phyloP scores from a whole-genome alignment of 2,888 invertebrate species.

The Calameuta idolon region DNA sequence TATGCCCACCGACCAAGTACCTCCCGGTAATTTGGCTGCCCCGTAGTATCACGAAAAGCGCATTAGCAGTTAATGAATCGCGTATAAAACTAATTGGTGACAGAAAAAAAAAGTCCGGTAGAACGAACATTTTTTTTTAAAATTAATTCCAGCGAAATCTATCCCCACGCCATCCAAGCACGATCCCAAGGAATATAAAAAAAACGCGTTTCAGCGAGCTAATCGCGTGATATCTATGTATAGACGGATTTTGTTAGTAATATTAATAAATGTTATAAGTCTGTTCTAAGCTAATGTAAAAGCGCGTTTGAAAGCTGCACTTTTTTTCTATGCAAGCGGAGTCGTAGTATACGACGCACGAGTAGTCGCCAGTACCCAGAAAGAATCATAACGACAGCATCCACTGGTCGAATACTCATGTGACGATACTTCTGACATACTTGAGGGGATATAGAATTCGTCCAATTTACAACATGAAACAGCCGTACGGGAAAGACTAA shows the following conservation, averaged over 20 bases:
- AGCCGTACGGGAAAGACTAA: no score
- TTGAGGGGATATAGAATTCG: background rate
- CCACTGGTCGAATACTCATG: background rate
- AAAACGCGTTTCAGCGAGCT: background rate
- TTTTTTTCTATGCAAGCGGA: background rate
- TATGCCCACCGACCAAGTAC: conserved; percentile 59
- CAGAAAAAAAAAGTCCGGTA: background rate
- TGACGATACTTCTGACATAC: background rate
- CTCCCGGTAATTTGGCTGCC: conserved; percentile 26
- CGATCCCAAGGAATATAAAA: background rate
- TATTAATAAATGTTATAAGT: background rate
- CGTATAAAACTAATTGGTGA: background rate
- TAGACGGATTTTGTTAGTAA: background rate
- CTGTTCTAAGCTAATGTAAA: background rate
- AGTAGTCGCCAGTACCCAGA: background rate
- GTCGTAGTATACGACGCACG: background rate
- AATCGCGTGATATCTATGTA: background rate
- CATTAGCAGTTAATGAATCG: background rate
- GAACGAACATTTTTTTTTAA: background rate
- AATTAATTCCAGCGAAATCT: background rate
- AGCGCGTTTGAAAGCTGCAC: background rate
- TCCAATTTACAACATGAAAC: background rate
- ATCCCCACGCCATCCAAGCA: background rate
- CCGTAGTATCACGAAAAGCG: background rate
- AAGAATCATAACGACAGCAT: background rate